phyloP scores from a whole-genome alignment of 2,797 vertebrate species.

The Sebastes trivittatus region DNA sequence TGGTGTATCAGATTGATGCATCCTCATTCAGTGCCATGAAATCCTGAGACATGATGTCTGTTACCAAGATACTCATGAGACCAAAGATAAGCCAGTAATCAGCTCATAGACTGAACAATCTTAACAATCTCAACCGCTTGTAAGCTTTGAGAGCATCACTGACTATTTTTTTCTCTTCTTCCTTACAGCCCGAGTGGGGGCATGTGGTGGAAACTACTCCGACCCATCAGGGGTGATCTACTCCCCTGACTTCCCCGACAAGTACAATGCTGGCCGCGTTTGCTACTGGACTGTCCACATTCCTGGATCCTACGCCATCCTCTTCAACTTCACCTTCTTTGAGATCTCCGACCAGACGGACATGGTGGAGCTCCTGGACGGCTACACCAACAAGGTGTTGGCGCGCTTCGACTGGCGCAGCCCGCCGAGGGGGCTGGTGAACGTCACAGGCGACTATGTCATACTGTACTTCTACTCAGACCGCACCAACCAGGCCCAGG shows the following conservation, averaged over 20 bases:
- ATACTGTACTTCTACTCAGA: conserved; percentile 98
- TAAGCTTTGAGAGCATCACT: background rate
- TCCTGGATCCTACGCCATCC: conserved; percentile 87
- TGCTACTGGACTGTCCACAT: conserved; percentile 97
- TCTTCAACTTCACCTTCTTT: conserved; percentile 94
- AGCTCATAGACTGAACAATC: background rate
- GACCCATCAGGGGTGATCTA: conserved; percentile 90
- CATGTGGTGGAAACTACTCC: conserved; percentile 95
- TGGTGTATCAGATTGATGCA: background rate
- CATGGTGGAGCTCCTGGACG: conserved; percentile 96
- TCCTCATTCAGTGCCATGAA: background rate
- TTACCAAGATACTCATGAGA: background rate
- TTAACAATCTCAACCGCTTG: background rate
- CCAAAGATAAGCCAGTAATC: background rate
- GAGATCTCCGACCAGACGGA: conserved; percentile 94
- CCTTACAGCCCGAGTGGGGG: conserved; percentile 89
- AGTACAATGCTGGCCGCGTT: conserved; percentile 87
- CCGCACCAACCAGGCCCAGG: conserved; percentile 92
- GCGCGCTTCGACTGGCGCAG: conserved; percentile 90
- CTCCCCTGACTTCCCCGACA: conserved; percentile 95
- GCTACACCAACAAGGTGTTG: conserved; percentile 89
- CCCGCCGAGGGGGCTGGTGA: conserved; percentile 85
- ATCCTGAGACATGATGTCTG: background rate
- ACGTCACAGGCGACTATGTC: conserved; percentile 91
- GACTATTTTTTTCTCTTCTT: background rate